Conservation (phyloP, 2,797 vertebrate genomes). For the Macrochelys suwanniensis region DNA sequence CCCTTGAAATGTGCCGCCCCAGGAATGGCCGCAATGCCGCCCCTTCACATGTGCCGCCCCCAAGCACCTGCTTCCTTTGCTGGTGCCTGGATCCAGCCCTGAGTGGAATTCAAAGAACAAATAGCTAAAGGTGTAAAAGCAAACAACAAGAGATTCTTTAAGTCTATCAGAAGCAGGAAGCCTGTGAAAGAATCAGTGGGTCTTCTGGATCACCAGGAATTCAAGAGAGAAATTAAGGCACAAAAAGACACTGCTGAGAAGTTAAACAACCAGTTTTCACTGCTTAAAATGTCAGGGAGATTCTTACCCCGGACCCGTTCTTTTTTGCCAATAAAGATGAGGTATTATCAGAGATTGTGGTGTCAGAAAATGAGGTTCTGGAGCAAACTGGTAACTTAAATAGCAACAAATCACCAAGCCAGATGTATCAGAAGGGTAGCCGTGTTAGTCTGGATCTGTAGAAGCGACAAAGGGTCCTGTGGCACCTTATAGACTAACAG, state of each 20-base stretch:
- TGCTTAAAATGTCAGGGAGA: neutral
- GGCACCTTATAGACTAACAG: no score
- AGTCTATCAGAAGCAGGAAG: neutral
- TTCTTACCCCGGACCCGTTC: neutral
- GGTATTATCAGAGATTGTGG: neutral
- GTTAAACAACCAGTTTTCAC: neutral
- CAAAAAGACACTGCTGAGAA: neutral
- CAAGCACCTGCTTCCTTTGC: no score
- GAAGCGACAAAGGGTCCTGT: no score
- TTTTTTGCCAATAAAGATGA: neutral
- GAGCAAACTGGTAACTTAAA: neutral
- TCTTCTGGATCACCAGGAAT: neutral
- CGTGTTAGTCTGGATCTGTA: no score
- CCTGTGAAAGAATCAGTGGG: neutral
- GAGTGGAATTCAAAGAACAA: neutral
- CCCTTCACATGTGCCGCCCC: no score
- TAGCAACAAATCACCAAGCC: neutral
- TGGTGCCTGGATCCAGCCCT: no score
- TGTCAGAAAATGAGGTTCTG: neutral
- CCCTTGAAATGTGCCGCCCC: no score
- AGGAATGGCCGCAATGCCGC: no score
- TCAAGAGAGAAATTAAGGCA: neutral
- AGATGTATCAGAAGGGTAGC: no score
- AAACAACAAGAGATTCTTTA: neutral
- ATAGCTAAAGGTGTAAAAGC: neutral